Conservation (phyloP, 2,888 invertebrate genomes). For the Trilocha varians region DNA sequence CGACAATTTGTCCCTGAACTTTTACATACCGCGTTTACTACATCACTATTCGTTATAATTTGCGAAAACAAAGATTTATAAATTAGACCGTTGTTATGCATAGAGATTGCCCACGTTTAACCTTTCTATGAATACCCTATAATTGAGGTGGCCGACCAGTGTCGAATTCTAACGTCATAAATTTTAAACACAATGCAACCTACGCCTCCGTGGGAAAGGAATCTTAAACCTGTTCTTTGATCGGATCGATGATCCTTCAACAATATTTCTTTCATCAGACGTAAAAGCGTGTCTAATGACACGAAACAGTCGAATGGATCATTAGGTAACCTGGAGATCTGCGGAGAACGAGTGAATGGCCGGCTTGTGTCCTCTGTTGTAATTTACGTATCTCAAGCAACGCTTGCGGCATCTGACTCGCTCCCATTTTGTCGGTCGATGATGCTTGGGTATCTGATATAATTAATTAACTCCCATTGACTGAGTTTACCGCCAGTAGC, state of each 20-base stretch:
- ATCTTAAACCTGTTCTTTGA: constrained; percentile 21
- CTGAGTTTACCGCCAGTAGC: constrained; percentile 30
- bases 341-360: constrained; percentile 43
- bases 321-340: constrained; percentile 44
- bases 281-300: constrained; percentile 44
- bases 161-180: constrained; percentile 34
- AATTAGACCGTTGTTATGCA: too few species aligned
- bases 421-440: constrained; percentile 21
- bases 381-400: constrained; percentile 40
- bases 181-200: constrained; percentile 34
- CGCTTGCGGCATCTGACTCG: constrained; percentile 26
- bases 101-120: not conserved
- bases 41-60: too few species aligned
- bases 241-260: constrained; percentile 23
- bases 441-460: constrained; percentile 43
- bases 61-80: too few species aligned
- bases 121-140: not conserved
- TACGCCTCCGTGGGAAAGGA: constrained; percentile 38
- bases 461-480: constrained; percentile 58
- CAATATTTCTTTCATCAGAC: constrained; percentile 16
- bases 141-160: constrained; percentile 48
- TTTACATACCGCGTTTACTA: too few species aligned
- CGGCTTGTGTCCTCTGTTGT: constrained; percentile 40
- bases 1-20: not conserved
- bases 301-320: constrained; percentile 36